Evolutionary conservation across 1,140 invertebrate species (phyloP).

Genomic region (Diprion similis): DNA sequence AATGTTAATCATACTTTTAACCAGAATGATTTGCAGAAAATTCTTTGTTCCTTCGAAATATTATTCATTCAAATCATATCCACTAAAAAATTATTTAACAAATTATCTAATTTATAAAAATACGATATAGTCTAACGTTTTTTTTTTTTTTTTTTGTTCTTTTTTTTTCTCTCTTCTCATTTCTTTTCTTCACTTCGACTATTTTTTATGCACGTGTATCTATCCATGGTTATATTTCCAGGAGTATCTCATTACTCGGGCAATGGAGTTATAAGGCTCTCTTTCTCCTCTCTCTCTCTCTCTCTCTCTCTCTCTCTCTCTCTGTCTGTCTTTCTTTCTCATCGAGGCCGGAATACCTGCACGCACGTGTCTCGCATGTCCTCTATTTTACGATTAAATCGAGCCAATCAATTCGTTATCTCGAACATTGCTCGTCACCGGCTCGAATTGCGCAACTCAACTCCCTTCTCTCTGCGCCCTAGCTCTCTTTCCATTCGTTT

Average conservation of each 20-base stretch:
- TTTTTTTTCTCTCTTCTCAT: not conserved
- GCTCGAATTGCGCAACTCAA: not conserved
- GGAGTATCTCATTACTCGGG: conserved; percentile 57
- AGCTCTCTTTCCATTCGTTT: too few species aligned
- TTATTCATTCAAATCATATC: too few species aligned
- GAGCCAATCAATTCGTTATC: conserved; percentile 3
- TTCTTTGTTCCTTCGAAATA: too few species aligned
- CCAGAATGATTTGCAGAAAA: too few species aligned
- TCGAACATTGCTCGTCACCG: not conserved
- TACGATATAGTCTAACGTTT: too few species aligned
- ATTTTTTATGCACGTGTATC: not conserved
- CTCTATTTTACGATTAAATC: conserved; percentile 17
- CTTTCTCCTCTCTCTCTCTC: conserved; percentile 35
- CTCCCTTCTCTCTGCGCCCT: too few species aligned
- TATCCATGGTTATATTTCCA: conserved; percentile 42
- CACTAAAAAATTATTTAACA: too few species aligned
- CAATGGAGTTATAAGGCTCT: conserved; percentile 36
- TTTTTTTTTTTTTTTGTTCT: too few species aligned
- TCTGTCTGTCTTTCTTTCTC: conserved; percentile 4
- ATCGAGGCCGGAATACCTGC: conserved; percentile 11
- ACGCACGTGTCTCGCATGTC: conserved; percentile 11
- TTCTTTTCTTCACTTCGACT: not conserved
- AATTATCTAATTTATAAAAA: too few species aligned
- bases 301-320: conserved; percentile 11
- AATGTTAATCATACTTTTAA: too few species aligned